A percentile compares a stretch with the other conserved stretches of the same genome.
Evolutionary conservation across 2,797 vertebrate species (phyloP).

Genomic region (Hydrophis major): DNA sequence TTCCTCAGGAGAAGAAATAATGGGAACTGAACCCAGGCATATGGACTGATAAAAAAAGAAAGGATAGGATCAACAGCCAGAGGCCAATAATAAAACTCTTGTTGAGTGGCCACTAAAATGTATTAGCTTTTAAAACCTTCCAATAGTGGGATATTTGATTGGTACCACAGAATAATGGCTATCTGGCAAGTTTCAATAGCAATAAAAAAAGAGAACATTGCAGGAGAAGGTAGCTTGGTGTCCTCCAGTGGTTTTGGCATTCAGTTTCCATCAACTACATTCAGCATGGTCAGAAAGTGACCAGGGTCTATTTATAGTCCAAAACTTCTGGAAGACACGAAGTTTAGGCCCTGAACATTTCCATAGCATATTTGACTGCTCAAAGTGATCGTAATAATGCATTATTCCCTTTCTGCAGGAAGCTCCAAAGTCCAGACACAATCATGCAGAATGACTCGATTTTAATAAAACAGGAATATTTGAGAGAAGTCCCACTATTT

Average conservation of each 20-base stretch:
- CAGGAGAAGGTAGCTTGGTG: background rate
- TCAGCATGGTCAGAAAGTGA: background rate
- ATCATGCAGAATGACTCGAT: background rate
- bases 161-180: background rate
- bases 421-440: background rate
- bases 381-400: background rate
- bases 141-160: background rate
- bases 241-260: background rate
- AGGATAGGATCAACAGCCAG: background rate
- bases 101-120: background rate
- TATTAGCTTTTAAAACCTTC: background rate
- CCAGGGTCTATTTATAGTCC: background rate
- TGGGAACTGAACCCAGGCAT: background rate
- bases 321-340: background rate
- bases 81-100: background rate
- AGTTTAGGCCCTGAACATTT: background rate
- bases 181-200: background rate
- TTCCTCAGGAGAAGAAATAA: background rate
- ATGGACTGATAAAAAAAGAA: background rate
- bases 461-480: background rate
- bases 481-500: background rate
- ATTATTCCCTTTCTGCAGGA: background rate
- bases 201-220: background rate
- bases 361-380: background rate
- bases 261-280: background rate